A percentile compares a stretch with the other conserved stretches of the same genome.
phyloP scores from a whole-genome alignment of 2,888 invertebrate genomes.

The Brachypterus glaber region DNA sequence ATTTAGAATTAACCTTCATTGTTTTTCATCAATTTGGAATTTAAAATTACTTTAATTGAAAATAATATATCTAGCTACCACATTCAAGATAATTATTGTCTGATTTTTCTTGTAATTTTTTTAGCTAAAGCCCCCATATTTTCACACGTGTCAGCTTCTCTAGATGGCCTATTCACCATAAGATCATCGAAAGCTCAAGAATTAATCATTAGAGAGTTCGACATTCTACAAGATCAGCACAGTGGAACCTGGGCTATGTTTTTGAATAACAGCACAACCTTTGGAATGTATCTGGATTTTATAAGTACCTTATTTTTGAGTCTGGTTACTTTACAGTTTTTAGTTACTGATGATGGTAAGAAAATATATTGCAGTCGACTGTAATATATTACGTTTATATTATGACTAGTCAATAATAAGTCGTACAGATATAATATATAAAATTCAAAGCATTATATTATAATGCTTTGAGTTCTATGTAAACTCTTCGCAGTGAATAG shows the following conservation, averaged over 20 bases:
- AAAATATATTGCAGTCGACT: too few relatives aligned
- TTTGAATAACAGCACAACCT: constrained; percentile 49
- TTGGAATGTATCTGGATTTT: constrained; percentile 54
- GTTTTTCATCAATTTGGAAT: not conserved
- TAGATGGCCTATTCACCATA: constrained; percentile 78
- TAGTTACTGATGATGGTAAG: constrained; percentile 49
- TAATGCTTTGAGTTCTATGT: too few relatives aligned
- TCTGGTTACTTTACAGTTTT: constrained; percentile 52
- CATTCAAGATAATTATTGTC: not conserved
- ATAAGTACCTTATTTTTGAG: constrained; percentile 51
- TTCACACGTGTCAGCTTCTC: constrained; percentile 73
- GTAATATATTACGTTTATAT: too few relatives aligned
- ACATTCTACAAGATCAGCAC: constrained; percentile 57
- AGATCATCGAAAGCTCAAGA: constrained; percentile 65
- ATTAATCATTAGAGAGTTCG: constrained; percentile 64
- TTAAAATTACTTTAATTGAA: constrained; percentile 4
- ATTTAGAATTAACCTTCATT: too few relatives aligned
- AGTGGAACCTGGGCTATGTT: constrained; percentile 52
- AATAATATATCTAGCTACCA: not conserved
- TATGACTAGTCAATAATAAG: too few relatives aligned
- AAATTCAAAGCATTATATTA: too few relatives aligned
- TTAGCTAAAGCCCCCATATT: constrained; percentile 79
- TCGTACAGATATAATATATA: too few relatives aligned
- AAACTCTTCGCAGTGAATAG: too few relatives aligned
- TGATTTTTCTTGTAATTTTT: constrained; percentile 12